Percentiles rank a stretch among this genome's conserved stretches.
These are phyloP conservation scores for Cyrtonyx montezumae DNA, from an alignment of 2,113 vertebrate genomes.

Conservation along the genomic window DNA sequence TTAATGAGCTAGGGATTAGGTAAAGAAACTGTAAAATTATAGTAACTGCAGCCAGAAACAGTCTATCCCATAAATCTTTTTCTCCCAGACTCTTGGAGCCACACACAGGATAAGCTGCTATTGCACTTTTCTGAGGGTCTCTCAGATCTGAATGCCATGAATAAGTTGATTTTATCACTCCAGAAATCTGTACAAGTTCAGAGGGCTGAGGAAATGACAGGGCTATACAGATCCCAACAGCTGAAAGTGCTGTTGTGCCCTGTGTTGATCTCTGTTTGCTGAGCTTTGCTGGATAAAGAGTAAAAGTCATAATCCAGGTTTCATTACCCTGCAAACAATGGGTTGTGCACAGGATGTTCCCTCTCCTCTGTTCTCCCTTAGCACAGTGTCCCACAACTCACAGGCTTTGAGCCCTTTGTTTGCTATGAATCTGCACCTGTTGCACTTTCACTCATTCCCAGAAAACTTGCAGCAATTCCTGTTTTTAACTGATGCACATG, in stretches of 20 bases:
- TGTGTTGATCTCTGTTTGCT: background rate
- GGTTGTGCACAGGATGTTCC: background rate
- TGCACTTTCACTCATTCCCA: background rate
- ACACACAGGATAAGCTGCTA: background rate
- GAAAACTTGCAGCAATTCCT: background rate
- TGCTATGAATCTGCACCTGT: background rate
- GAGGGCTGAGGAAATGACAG: background rate
- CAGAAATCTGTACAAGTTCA: background rate
- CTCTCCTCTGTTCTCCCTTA: constrained; percentile 5
- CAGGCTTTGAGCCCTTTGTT: background rate
- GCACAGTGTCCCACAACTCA: background rate
- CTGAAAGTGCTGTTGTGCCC: constrained; percentile 8
- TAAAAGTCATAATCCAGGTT: constrained; percentile 22
- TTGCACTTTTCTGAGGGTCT: background rate
- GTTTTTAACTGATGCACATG: background rate
- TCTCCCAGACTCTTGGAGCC: background rate
- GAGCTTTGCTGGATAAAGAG: constrained; percentile 37
- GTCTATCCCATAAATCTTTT: background rate
- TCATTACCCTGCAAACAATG: constrained; percentile 28
- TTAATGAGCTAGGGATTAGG: background rate
- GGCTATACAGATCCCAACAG: background rate
- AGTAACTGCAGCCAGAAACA: background rate
- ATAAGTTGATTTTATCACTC: background rate
- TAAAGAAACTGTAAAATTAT: background rate
- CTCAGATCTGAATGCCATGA: background rate